A percentile compares a stretch with the other conserved stretches of the same genome.
Conservation (phyloP, 2,888 invertebrate genomes). For the Oscheius myriophilus region DNA sequence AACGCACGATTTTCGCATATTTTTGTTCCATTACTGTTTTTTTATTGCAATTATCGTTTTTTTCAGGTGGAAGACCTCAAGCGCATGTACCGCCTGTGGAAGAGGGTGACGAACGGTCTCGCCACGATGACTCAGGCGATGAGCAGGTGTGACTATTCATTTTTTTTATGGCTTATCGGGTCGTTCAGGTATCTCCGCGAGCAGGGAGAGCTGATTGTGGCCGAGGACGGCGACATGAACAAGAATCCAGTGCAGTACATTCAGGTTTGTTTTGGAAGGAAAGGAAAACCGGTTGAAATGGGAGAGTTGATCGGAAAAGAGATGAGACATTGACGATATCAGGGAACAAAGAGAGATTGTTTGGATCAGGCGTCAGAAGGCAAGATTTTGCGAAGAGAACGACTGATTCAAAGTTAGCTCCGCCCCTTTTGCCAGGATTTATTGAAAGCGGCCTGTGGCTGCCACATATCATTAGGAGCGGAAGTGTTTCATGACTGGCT, state of each 20-base stretch:
- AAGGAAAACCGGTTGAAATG: no score
- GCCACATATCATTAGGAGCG: no score
- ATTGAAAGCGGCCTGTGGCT: no score
- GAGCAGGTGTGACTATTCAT: slow-evolving; percentile 81
- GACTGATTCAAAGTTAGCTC: no score
- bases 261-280: slow-evolving; percentile 76
- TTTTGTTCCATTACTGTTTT: slow-evolving; percentile 15
- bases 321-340: no score
- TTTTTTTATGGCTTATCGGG: background rate
- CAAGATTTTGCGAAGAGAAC: no score
- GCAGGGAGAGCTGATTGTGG: slow-evolving; percentile 92
- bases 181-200: slow-evolving; percentile 85
- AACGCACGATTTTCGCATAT: no score
- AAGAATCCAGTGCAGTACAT: slow-evolving; percentile 89
- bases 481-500: no score
- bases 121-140: slow-evolving; percentile 96
- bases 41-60: background rate
- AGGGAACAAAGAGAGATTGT: no score
- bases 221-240: slow-evolving; percentile 81
- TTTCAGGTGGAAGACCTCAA: slow-evolving; percentile 79
- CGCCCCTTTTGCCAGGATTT: no score
- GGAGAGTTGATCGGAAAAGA: no score
- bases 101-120: slow-evolving; percentile 89
- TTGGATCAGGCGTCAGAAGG: no score
- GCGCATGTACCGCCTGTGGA: slow-evolving; percentile 96